Evolutionary conservation across 2,888 invertebrate genomes (phyloP), one percentile per base, ranked within the genome.

Genomic region (Drosophila neotestacea): DNA sequence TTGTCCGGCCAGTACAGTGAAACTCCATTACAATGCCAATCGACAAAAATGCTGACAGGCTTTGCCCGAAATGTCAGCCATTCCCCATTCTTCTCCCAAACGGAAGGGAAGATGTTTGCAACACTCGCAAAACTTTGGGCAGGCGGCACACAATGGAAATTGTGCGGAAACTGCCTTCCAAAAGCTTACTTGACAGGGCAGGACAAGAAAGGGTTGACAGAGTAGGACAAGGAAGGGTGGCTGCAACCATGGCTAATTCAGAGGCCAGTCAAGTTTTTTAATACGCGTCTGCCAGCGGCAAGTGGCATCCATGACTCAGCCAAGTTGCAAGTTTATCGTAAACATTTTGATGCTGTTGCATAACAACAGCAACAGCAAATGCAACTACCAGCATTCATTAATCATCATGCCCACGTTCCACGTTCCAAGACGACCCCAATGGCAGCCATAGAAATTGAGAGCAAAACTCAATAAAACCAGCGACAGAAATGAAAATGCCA

Each of bases 21-120:
- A 77, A 81, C 67, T 65, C 74, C 79, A 86, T 86, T 88, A 86
- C 76, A 86, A 86, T 86, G 87, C 60, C 89, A 83, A 86, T 83
- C 84, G 81, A 63, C 77, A 78, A 85, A 85, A 85, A 68, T 61
- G 63, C 77, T 60, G 79, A 79, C 74, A 73, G 77, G 62, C 67
- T 13, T 42, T 59, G 27, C 9, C 55, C 55, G 34, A 55, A 55
- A 34, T 44, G 48, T 34, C 48, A 34, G 48, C 6, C 10, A 13
- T 32, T 7, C 32, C 48, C 13, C 13, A n/a, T n/a, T 16, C 32
- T 11, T 1, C 4, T 7, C n/a, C 7, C 6, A 55, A 42, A 10
- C 22, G 61, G 68, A 67, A 66, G 65, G 46, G 47, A 67, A 60
- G 61, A 66, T 58, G 71, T 65, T 63, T 27, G 61, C 60, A 65